Evolutionary conservation across 2,113 vertebrate genomes (phyloP), one percentile per base, ranked within the genome.

Genomic region (Engystomops pustulosus): DNA sequence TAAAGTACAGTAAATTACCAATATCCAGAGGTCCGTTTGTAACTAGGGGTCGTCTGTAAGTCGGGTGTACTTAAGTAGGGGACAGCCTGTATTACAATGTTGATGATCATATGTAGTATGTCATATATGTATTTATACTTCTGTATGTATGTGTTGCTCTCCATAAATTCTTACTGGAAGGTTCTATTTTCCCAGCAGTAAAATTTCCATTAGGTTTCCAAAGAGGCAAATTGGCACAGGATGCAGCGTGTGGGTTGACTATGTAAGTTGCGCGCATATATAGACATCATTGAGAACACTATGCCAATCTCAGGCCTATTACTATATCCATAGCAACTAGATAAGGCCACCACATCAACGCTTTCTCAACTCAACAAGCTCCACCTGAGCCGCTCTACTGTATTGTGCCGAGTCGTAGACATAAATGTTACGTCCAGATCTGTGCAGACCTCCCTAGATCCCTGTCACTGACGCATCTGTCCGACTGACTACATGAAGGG

Each of bases 181-280:
- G n/a, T n/a, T n/a, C n/a, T n/a, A n/a, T n/a, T 30, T 34, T 49
- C 49, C 34, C 44, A 53, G 45, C 71, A 18, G 38, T 30, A 49
- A 30, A 30, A 7, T 45, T 30, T 15, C 47, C 6, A 18, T 55
- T n/a, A 34, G 27, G 10, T 38, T 32, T 55, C 74, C 74, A 55
- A 77, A 25, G 51, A 38, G 32, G 51, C 18, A 25, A 58, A 58
- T 77, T 77, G 75, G 75, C 75, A 58, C 32, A 41, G 75, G 36
- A n/a, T 41, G 32, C 18, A 25, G 75, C 38, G 75, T 58, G 75
- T 77, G 75, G 75, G 75, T 58, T 58, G 75, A 38, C n/a, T 58
- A 38, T 41, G 51, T 51, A n/a, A 58, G 34, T 58, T 55, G 23
- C 51, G 27, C 4, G 6, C 34, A 36, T 34, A 51, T 77, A 58